These are phyloP conservation scores for Talpa occidentalis DNA, from an alignment of 2,113 vertebrate species.

Conservation along the genomic window DNA sequence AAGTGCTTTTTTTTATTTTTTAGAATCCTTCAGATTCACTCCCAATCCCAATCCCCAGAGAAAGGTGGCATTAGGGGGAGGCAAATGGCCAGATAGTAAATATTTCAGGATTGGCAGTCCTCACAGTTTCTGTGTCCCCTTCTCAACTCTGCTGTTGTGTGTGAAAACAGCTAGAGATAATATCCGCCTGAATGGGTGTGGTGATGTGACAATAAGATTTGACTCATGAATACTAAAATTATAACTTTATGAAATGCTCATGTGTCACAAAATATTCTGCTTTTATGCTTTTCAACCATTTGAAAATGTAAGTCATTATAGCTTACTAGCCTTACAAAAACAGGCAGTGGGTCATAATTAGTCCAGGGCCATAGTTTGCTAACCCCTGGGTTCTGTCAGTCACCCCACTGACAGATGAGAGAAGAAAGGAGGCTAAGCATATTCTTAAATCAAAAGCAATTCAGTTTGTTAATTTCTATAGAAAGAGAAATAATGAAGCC, in stretches of 20 bases:
- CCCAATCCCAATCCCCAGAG: neutral
- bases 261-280: neutral
- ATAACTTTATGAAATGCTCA: neutral
- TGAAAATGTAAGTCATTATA: constrained; percentile 41
- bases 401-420: neutral
- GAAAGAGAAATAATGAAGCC: constrained; percentile 37
- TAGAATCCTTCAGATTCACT: constrained; percentile 6
- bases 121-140: neutral
- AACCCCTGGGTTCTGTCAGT: neutral
- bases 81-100: neutral
- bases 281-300: neutral
- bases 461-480: neutral
- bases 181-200: neutral
- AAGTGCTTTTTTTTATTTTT: neutral
- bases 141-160: neutral
- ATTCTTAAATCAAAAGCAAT: neutral
- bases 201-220: neutral
- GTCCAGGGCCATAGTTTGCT: neutral
- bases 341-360: neutral
- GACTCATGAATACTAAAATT: neutral
- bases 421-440: neutral
- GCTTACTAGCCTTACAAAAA: neutral
- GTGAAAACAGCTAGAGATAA: neutral
- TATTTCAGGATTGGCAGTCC: neutral
- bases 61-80: neutral